These are phyloP conservation scores for Carcina quercana DNA, from an alignment of 2,888 invertebrate genomes.

Conservation along the genomic window DNA sequence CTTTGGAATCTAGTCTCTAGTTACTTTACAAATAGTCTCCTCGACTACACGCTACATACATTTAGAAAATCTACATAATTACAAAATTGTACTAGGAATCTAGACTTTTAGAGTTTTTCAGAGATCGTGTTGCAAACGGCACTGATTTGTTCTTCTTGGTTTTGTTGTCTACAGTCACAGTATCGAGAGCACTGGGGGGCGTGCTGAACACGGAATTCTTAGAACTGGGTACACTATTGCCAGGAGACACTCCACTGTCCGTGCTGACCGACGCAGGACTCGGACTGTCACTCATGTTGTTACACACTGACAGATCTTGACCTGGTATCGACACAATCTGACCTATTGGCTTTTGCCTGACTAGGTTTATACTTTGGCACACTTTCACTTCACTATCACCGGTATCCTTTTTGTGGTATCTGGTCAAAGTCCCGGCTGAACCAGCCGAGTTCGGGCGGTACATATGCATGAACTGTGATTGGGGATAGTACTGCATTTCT, in stretches of 20 bases:
- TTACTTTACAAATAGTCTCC: conserved; percentile 36
- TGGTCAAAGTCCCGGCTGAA: conserved; percentile 61
- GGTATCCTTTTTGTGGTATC: conserved; percentile 57
- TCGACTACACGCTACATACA: conserved; percentile 58
- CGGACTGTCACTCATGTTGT: conserved; percentile 55
- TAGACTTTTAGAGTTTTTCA: conserved; percentile 67
- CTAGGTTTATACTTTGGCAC: conserved; percentile 72
- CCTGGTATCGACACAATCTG: conserved; percentile 63
- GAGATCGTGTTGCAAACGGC: conserved; percentile 44
- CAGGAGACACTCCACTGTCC: conserved; percentile 62
- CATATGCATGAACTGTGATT: conserved; percentile 60
- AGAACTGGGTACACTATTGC: conserved; percentile 55
- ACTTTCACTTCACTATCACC: conserved; percentile 48
- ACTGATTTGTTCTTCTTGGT: conserved; percentile 49
- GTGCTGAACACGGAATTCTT: conserved; percentile 53
- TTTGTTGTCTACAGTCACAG: conserved; percentile 42
- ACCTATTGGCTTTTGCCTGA: conserved; percentile 67
- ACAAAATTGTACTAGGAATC: conserved; percentile 63
- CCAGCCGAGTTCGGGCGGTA: conserved; percentile 64
- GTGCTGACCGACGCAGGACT: conserved; percentile 63
- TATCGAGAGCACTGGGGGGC: conserved; percentile 34
- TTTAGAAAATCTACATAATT: conserved; percentile 73
- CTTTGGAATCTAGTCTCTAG: conserved; percentile 61
- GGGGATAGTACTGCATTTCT: conserved; percentile 64
- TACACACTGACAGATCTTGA: conserved; percentile 64